A percentile compares a stretch with the other conserved stretches of the same genome.
Conservation (phyloP, 2,888 invertebrate species). For the Drosophila emarginata region DNA sequence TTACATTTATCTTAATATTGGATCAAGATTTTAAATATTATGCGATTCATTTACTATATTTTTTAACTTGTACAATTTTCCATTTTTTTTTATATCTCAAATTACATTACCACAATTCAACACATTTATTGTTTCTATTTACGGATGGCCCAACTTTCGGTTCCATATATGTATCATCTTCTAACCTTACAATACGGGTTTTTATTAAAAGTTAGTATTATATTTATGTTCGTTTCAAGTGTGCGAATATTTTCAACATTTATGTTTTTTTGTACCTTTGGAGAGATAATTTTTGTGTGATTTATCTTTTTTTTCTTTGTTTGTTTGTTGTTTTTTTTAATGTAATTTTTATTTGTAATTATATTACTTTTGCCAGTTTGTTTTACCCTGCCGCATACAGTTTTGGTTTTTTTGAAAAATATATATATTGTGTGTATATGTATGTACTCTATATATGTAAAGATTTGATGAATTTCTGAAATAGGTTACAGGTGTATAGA, state of each 20-base stretch:
- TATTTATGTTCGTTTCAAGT: constrained; percentile 38
- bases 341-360: constrained; percentile 49
- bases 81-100: constrained; percentile 24
- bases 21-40: constrained; percentile 18
- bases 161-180: constrained; percentile 10
- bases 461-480: constrained; percentile 12
- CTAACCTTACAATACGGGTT: neutral
- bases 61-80: constrained; percentile 48
- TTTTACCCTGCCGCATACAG: constrained; percentile 47
- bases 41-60: constrained; percentile 30
- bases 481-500: constrained; percentile 13
- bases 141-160: constrained; percentile 25
- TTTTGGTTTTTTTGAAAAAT: constrained; percentile 51
- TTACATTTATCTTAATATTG: constrained; percentile 49
- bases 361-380: constrained; percentile 54
- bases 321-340: constrained; percentile 39
- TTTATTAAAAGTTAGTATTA: constrained; percentile 16
- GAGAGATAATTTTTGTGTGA: constrained; percentile 38
- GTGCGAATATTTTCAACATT: constrained; percentile 56
- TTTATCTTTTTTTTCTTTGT: constrained; percentile 41
- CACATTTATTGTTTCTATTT: constrained; percentile 41
- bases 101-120: constrained; percentile 41
- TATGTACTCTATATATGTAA: constrained; percentile 29
- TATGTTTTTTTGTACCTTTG: constrained; percentile 52
- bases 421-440: constrained; percentile 35